These are phyloP conservation scores for Ctenoplectra terminalis DNA, from an alignment of 1,140 invertebrate species.

Conservation along the genomic window DNA sequence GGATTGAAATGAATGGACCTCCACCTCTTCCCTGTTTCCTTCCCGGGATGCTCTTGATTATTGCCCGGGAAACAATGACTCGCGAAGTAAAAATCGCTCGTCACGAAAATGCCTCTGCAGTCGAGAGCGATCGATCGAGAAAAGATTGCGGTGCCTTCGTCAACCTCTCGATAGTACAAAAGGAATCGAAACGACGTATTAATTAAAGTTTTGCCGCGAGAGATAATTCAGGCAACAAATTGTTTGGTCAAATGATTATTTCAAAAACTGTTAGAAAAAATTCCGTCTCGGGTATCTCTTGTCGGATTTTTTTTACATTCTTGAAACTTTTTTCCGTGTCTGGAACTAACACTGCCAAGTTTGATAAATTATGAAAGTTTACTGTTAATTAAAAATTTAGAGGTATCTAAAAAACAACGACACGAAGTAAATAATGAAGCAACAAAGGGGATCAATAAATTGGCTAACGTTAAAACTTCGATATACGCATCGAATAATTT, in stretches of 20 bases:
- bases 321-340: no score
- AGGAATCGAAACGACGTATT: background rate
- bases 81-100: slow-evolving; percentile 40
- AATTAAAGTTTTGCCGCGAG: background rate
- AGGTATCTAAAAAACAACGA: no score
- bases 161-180: background rate
- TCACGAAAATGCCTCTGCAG: slow-evolving; percentile 27
- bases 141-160: slow-evolving; percentile 27
- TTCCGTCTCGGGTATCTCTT: background rate
- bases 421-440: no score
- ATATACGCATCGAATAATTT: no score
- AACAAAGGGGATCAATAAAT: no score
- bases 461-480: no score
- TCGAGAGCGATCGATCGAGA: slow-evolving; percentile 8
- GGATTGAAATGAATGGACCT: slow-evolving; percentile 52
- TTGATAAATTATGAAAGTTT: no score
- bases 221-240: background rate
- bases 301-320: background rate
- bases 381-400: no score
- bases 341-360: no score
- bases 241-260: background rate
- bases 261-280: no score
- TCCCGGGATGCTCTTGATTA: slow-evolving; percentile 46
- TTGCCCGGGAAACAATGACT: slow-evolving; percentile 55
- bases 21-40: background rate